These are phyloP conservation scores for Pseudomyrmex concolor DNA, from an alignment of 1,140 invertebrate species.

Conservation along the genomic window DNA sequence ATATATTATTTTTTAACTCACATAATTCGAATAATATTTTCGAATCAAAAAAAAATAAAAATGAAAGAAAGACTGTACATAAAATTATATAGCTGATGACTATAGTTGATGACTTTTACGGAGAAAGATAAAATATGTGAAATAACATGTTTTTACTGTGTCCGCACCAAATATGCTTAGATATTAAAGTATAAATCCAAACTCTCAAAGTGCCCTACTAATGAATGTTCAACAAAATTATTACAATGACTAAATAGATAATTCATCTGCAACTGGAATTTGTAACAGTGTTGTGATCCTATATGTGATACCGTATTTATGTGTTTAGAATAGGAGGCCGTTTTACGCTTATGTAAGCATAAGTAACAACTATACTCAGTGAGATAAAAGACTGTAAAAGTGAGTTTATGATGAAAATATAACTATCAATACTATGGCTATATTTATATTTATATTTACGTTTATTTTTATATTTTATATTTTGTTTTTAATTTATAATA, in stretches of 20 bases:
- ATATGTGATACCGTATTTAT: slow-evolving; percentile 83
- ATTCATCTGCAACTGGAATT: slow-evolving; percentile 79
- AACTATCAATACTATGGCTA: slow-evolving; percentile 27
- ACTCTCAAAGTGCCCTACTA: slow-evolving; percentile 83
- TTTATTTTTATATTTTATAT: slow-evolving; percentile 31
- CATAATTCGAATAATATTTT: slow-evolving; percentile 47
- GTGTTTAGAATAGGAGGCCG: slow-evolving; percentile 70
- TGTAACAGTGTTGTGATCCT: slow-evolving; percentile 83
- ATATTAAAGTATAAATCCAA: slow-evolving; percentile 69
- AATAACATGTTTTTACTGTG: slow-evolving; percentile 65
- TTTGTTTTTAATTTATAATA: too few species aligned
- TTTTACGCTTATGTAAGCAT: slow-evolving; percentile 72
- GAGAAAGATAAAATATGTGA: slow-evolving; percentile 11
- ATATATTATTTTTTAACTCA: slow-evolving; percentile 52
- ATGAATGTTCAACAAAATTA: slow-evolving; percentile 80
- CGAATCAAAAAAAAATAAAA: slow-evolving; percentile 32
- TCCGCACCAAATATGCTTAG: slow-evolving; percentile 67
- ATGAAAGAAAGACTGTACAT: slow-evolving; percentile 61
- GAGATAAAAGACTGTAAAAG: slow-evolving; percentile 63
- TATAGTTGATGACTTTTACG: slow-evolving; percentile 47
- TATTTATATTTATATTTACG: slow-evolving; percentile 8
- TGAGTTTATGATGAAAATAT: slow-evolving; percentile 47
- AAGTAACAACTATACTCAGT: slow-evolving; percentile 58
- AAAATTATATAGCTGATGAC: slow-evolving; percentile 26
- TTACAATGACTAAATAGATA: slow-evolving; percentile 74